Base-by-base conservation (phyloP, 2,113 vertebrate genomes). In the Reinhardtius hippoglossoides region DNA sequence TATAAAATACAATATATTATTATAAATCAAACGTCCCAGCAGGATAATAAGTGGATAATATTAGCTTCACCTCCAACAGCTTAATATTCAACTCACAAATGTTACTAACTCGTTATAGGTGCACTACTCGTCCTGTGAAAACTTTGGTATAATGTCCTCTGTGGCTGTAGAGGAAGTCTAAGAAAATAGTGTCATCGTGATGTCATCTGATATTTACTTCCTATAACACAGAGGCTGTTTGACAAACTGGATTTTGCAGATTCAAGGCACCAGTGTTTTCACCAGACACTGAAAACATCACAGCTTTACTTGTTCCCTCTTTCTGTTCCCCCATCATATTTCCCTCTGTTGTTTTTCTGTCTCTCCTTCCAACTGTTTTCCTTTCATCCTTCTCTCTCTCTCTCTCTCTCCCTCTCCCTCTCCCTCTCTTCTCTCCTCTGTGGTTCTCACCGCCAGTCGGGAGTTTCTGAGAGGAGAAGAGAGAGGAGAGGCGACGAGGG, bases 401-500 rank as follows among this genome's bases (percentile, higher is more conserved):
- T 14, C 9, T 24, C 52, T 40, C 18, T 56, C 73, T 40, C 27
- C 44, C 80, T 67, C 73, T 42, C 40, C 2, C 40, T 42, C 48
- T 60, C 24, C 37, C 37, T 42, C 12, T 13, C 10, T 40, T 57
- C 24, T 46, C 37, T 74, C 14, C 64, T 67, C 69, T 81, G 81
- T 14, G 77, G 59, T 81, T 84, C 79, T 72, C 81, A 35, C 76
- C 69, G 42, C 60, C 61, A 83, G 82, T 72, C 6, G 68, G 67
- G 76, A 78, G 78, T 78, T 77, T 71, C 50, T 48, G 67, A 74
- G 77, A 80, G 75, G 55, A 67, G 82, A 78, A 7, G 74, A 67
- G 23, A 23, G 23, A 23, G 23, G 55, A 67, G 82, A 78, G 71
- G 66, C 60, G 74, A 58, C 56, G 42, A 74, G 81, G 73, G 85